Evolutionary conservation across 1,140 invertebrate genomes (phyloP).

Genomic region (Vanessa tameamea): DNA sequence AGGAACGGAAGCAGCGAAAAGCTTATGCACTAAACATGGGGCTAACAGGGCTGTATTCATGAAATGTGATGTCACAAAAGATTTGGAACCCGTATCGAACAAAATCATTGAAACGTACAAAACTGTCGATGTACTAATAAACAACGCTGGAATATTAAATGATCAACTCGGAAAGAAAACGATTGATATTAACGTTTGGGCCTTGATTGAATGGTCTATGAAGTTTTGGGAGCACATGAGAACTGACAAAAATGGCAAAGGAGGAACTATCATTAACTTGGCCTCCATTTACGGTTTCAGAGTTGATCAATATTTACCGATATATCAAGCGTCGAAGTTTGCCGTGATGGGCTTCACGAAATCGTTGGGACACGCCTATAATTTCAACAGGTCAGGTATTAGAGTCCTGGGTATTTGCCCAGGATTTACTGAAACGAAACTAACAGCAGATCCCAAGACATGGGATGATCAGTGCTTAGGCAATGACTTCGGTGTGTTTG

Average conservation of each 20-base stretch:
- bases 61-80: conserved; percentile 75
- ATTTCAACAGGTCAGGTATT: conserved; percentile 81
- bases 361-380: conserved; percentile 79
- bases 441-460: conserved; percentile 56
- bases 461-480: conserved; percentile 39
- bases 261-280: conserved; percentile 85
- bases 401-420: conserved; percentile 80
- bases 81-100: conserved; percentile 65
- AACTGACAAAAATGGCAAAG: conserved; percentile 82
- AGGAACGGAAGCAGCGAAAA: conserved; percentile 58
- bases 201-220: conserved; percentile 60
- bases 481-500: conserved; percentile 38
- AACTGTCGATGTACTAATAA: conserved; percentile 83
- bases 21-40: conserved; percentile 72
- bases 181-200: conserved; percentile 60
- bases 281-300: conserved; percentile 83
- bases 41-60: conserved; percentile 67
- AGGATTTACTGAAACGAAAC: conserved; percentile 73
- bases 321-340: conserved; percentile 87
- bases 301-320: conserved; percentile 82
- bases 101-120: conserved; percentile 67
- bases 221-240: conserved; percentile 79
- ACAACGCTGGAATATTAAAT: conserved; percentile 83
- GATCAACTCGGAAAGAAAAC: conserved; percentile 73
- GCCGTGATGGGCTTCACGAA: conserved; percentile 81